phyloP scores from a whole-genome alignment of 2,113 vertebrate genomes.

The Eclectus roratus region DNA sequence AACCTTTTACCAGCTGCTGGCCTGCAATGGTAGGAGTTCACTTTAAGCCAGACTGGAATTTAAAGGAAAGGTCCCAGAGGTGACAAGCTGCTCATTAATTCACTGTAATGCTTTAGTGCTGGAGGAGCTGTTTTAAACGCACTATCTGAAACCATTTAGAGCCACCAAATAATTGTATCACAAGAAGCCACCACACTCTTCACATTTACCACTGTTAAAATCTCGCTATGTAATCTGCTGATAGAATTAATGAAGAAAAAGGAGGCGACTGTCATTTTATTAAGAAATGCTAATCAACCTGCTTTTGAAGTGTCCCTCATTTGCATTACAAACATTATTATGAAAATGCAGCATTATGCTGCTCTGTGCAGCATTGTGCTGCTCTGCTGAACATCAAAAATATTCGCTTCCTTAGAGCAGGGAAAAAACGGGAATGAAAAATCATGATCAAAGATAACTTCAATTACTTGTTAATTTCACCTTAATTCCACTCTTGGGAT shows the following conservation, averaged over 20 bases:
- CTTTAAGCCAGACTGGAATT: slow-evolving; percentile 69
- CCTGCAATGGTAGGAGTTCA: slow-evolving; percentile 67
- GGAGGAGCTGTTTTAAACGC: slow-evolving; percentile 73
- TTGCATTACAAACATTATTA: slow-evolving; percentile 90
- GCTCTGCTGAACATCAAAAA: slow-evolving; percentile 75
- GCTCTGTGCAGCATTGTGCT: slow-evolving; percentile 70
- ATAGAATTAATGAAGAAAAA: slow-evolving; percentile 74
- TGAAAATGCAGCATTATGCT: slow-evolving; percentile 76
- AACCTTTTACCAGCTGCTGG: slow-evolving; percentile 72
- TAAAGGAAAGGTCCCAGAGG: slow-evolving; percentile 72
- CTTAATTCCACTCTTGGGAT: slow-evolving; percentile 79
- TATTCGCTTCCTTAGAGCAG: slow-evolving; percentile 66
- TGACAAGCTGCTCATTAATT: slow-evolving; percentile 77
- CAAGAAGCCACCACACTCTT: slow-evolving; percentile 68
- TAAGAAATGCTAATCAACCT: slow-evolving; percentile 86
- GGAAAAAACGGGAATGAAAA: slow-evolving; percentile 65
- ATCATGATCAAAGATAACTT: slow-evolving; percentile 80
- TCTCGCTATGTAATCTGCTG: slow-evolving; percentile 69
- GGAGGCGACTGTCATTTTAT: slow-evolving; percentile 72
- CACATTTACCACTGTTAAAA: slow-evolving; percentile 60
- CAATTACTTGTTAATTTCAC: slow-evolving; percentile 80
- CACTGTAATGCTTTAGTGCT: slow-evolving; percentile 61
- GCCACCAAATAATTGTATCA: slow-evolving; percentile 73
- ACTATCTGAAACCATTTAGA: slow-evolving; percentile 74
- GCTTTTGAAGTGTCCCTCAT: slow-evolving; percentile 86